Conservation (phyloP, 2,888 invertebrate species). For the Epinotia nisella region DNA sequence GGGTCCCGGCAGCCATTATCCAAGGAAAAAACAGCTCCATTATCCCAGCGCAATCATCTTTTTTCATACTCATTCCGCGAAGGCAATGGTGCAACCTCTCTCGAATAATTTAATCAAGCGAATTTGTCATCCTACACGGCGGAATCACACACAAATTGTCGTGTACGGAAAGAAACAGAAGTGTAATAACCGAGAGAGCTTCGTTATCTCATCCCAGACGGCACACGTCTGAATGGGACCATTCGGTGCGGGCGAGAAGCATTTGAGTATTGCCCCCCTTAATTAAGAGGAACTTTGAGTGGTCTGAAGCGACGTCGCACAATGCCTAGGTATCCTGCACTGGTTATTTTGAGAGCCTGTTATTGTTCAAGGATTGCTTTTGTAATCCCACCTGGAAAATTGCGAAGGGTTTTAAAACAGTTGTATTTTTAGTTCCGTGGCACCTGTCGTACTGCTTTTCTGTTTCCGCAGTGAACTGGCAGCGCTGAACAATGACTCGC, state of each 20-base stretch:
- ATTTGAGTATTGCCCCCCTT: conserved; percentile 77
- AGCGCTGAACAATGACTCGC: conserved; percentile 17
- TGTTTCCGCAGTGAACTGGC: conserved; percentile 28
- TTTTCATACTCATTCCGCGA: conserved; percentile 57
- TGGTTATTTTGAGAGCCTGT: conserved; percentile 64
- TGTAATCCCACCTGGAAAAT: conserved; percentile 63
- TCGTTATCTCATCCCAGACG: conserved; percentile 76
- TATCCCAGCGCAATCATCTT: conserved; percentile 47
- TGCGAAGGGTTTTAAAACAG: conserved; percentile 48
- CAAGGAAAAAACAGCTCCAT: conserved; percentile 41
- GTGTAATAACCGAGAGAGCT: conserved; percentile 76
- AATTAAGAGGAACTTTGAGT: conserved; percentile 79
- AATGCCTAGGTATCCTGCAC: conserved; percentile 64
- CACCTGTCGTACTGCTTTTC: conserved; percentile 23
- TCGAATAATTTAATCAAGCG: conserved; percentile 60
- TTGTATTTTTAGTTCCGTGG: conserved; percentile 33
- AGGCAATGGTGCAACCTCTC: conserved; percentile 54
- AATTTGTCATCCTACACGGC: conserved; percentile 50
- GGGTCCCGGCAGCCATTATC: conserved; percentile 29
- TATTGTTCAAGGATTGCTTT: conserved; percentile 70
- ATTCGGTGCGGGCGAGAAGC: conserved; percentile 63
- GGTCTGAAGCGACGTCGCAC: conserved; percentile 69
- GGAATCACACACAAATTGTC: conserved; percentile 45
- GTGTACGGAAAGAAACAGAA: conserved; percentile 58
- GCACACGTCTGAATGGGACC: conserved; percentile 73